Evolutionary conservation across 2,113 vertebrate species (phyloP), one percentile per base, ranked within the genome.

Genomic region (Cinclus cinclus): DNA sequence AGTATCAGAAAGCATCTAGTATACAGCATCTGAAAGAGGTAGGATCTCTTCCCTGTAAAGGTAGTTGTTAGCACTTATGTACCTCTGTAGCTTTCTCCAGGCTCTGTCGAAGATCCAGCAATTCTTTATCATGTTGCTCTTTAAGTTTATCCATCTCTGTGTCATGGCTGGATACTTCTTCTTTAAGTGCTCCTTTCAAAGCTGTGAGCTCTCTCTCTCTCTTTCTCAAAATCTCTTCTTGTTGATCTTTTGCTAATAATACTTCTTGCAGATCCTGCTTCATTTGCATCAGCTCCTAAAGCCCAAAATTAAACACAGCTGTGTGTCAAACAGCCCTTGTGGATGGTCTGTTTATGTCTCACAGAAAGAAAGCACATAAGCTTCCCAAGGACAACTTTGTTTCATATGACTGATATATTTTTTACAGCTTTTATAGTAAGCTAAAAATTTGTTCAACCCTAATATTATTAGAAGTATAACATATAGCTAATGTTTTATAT

Each of bases 81-180:
- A 99, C 99, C 99, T 99, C 98, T 55, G 98, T 97, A 27, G 98
- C 97, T 80, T 98, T 99, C 56, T 98, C 98, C 94, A 99, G 95
- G 30, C 97, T 98, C 33, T 96, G 91, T 15, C 98, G 97, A 59
- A 99, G 97, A 75, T 90, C 92, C 52, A 96, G 97, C 74, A 99
- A 97, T 94, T 99, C 99, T 14, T 98, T 98, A n/a, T 98, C 97
- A 0, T 99, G 99, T 59, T 99, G 98, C 53, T 99, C 99, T 97
- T 97, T 99, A 78, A 99, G 98, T 93, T 97, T 98, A 97, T 99
- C 99, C 96, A 99, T 98, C 95, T 99, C 99, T 95, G 97, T 98
- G 90, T 99, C 99, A 4, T 99, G 99, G 91, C 97, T 98, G 16
- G 99, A 98, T n/a, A 99, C 99, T 94, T 99, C 99, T 76, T 99